Base-by-base conservation (phyloP, 2,888 invertebrate species). In the Spilarctia lutea region DNA sequence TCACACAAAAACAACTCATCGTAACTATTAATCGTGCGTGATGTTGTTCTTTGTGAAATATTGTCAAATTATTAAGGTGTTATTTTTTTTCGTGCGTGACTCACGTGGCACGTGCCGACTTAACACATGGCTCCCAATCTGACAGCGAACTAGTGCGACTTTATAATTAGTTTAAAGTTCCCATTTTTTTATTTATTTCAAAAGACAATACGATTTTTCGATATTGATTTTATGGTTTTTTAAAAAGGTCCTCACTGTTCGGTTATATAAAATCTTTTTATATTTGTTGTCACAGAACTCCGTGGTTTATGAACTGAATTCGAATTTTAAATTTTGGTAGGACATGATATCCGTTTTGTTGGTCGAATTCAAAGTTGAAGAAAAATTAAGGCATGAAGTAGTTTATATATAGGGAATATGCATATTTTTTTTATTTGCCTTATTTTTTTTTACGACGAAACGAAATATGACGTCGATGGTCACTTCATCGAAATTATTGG, bases 81-180 rank as follows among this genome's bases (percentile, higher is more conserved):
- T 66, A 70, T 73, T 79, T 85, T 86, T 86, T 85, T 79, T 83
- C 69, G 75, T 66, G 75, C 76, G 81, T 88, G 86, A 87, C 81
- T 89, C 87, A 89, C 80, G 76, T 81, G 88, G 89, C 89, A 88
- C 90, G 90, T 86, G 90, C 87, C 30, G 45, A 39, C 56, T n/a
- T 48, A 56, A 73, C 66, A 85, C 81, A 83, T 85, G 86, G 78
- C 70, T 72, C 63, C 35, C 65, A 81, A 80, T 82, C 65, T 70
- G 83, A 79, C 85, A 82, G 80, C 79, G 80, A 81, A 74, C 75
- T 74, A 76, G 72, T 75, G 73, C 60, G 66, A 33, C 30, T 48
- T 30, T 45, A 30, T 75, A 74, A 68, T 76, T 75, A 76, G 72
- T 65, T 73, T 63, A 72, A 75, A 72, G 42, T 71, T 75, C 65